Evolutionary conservation across 2,113 vertebrate genomes (phyloP).

Genomic region (Esox niger): DNA sequence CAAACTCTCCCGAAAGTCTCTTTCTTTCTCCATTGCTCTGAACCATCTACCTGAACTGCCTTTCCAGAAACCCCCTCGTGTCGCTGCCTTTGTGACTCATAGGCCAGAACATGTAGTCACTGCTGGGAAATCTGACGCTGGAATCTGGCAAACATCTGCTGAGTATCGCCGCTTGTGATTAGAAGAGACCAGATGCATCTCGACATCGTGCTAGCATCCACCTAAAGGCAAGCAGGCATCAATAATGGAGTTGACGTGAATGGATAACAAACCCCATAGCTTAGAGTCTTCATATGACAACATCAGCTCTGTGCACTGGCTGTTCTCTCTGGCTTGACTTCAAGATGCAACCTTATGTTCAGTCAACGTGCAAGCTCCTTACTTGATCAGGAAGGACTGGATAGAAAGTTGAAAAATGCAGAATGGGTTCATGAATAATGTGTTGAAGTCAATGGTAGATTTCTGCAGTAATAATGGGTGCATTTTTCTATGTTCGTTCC

Average conservation of each 20-base stretch:
- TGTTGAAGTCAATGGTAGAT: background rate
- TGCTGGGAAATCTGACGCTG: too few relatives aligned
- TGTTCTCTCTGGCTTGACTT: too few relatives aligned
- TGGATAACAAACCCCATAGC: background rate
- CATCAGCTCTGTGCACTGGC: too few relatives aligned
- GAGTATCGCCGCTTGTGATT: too few relatives aligned
- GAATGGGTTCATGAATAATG: background rate
- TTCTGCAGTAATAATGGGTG: background rate
- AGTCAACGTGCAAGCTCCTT: background rate
- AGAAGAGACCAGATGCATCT: too few relatives aligned
- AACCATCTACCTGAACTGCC: too few relatives aligned
- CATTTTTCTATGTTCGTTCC: background rate
- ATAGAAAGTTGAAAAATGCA: background rate
- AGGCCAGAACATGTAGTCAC: too few relatives aligned
- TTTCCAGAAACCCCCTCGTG: too few relatives aligned
- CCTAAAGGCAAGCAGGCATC: background rate
- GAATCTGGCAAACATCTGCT: too few relatives aligned
- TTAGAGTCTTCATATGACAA: background rate
- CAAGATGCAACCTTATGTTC: background rate
- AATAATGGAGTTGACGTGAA: constrained; percentile 1
- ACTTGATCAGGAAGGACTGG: background rate
- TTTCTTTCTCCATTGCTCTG: too few relatives aligned
- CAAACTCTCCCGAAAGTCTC: too few relatives aligned
- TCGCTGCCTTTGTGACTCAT: too few relatives aligned
- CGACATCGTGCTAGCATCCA: background rate